Conservation (phyloP, 2,888 invertebrate species). For the Amphipyra berbera region DNA sequence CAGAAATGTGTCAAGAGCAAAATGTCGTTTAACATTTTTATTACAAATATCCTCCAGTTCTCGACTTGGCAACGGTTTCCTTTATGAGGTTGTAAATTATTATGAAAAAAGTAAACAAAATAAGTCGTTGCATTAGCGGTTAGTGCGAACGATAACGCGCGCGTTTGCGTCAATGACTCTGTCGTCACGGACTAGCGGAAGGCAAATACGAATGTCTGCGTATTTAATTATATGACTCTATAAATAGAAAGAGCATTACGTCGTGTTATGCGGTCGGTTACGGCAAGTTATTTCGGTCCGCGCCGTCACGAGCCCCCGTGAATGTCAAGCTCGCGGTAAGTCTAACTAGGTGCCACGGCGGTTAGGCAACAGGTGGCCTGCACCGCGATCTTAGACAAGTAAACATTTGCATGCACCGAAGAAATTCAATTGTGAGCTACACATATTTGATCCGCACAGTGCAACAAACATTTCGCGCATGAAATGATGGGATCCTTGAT, state of each 20-base stretch:
- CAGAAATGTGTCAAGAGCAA: conserved; percentile 42
- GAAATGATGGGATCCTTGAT: not conserved
- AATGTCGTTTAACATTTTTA: conserved; percentile 29
- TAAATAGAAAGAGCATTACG: conserved; percentile 87
- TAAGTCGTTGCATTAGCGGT: conserved; percentile 49
- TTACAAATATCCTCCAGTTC: conserved; percentile 26
- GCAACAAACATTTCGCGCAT: conserved; percentile 2
- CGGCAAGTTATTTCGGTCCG: conserved; percentile 86
- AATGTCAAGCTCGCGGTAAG: conserved; percentile 88
- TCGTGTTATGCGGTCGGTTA: conserved; percentile 86
- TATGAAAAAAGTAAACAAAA: conserved; percentile 44
- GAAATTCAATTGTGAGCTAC: conserved; percentile 36
- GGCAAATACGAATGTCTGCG: conserved; percentile 81
- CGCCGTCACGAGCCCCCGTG: conserved; percentile 82
- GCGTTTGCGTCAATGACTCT: conserved; percentile 64
- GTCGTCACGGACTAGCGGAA: conserved; percentile 74
- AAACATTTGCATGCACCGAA: conserved; percentile 60
- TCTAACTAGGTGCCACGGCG: conserved; percentile 76
- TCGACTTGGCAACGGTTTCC: conserved; percentile 43
- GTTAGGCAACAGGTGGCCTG: conserved; percentile 85
- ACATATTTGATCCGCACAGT: conserved; percentile 30
- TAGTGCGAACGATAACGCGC: conserved; percentile 58
- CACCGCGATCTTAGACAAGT: conserved; percentile 72
- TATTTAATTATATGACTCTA: conserved; percentile 86
- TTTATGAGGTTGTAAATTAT: conserved; percentile 45